Evolutionary conservation across 1,140 invertebrate species (phyloP), one percentile per base, ranked within the genome.

Genomic region (Sogatella furcifera): DNA sequence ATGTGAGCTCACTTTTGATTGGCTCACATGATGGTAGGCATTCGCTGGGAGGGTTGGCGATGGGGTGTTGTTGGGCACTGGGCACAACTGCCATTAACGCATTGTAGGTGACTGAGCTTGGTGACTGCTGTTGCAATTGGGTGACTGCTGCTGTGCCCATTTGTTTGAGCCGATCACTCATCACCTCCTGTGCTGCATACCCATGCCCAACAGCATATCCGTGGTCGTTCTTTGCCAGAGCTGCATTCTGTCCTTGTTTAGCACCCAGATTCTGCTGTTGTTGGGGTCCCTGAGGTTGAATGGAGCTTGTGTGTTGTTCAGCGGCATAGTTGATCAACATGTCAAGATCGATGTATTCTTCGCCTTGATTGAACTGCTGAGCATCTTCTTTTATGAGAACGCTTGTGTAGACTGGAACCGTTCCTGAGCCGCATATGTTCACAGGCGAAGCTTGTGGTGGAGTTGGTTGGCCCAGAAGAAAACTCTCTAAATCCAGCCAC

Each of bases 401-500:
- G 0, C 38, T 15, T 6, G 57, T 53, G 1, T 55, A 53, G 0
- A 59, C 55, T 17, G 63, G 52, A 31, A 64, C 55, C n/a, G 53
- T 59, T 4, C 55, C 62, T 14, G 60, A 55, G 0, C 56, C 57
- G 41, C 65, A 65, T 31, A 66, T 58, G 41, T 58, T 57, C 10
- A 70, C 69, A 9, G 69, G 67, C 4, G 66, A 66, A 6, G 69
- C 69, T 54, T 71, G 69, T 10, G 68, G 68, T 10, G 66, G 63
- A 3, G 65, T 43, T 31, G 65, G 69, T 55, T 76, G 73, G 10
- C 72, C 74, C 62, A 76, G 64, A 31, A 78, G 70, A 44, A 63
- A 64, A 60, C 73, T 74, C 66, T 78, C 77, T 53, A 78, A 76
- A 62, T 77, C 77, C 67, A 77, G 76, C 77, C 77, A 78, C 73